phyloP scores from a whole-genome alignment of 2,113 vertebrate species.

The Acanthisitta chloris region DNA sequence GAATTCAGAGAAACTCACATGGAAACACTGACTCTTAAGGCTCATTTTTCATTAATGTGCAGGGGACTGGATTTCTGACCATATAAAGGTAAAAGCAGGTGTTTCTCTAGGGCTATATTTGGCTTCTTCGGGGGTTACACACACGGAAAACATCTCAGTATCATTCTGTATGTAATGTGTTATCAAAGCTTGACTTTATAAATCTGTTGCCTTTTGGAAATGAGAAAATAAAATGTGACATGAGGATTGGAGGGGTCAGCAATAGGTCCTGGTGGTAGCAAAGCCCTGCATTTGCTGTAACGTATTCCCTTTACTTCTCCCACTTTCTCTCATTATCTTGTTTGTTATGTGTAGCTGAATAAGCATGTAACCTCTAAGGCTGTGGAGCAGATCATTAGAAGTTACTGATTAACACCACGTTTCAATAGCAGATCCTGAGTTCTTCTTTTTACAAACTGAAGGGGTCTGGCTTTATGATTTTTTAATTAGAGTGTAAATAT shows the following conservation, averaged over 20 bases:
- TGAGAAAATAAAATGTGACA: background rate
- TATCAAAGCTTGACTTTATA: constrained; percentile 1
- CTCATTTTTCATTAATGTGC: constrained; percentile 44
- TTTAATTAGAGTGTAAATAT: constrained; percentile 93
- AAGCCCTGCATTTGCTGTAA: background rate
- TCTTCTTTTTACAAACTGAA: constrained; percentile 76
- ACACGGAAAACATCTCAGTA: background rate
- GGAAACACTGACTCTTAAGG: constrained; percentile 22
- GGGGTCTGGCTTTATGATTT: constrained; percentile 83
- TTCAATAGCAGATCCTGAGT: constrained; percentile 70
- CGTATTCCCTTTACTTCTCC: background rate
- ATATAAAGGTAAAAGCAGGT: constrained; percentile 42
- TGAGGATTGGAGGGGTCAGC: background rate
- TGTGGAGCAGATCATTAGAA: constrained; percentile 68
- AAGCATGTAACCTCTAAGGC: constrained; percentile 53
- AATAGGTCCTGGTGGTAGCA: background rate
- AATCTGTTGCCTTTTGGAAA: constrained; percentile 22
- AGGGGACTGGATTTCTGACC: background rate
- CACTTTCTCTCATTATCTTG: constrained; percentile 48
- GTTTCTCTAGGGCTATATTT: constrained; percentile 17
- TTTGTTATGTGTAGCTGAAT: constrained; percentile 64
- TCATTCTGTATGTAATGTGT: background rate
- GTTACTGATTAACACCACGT: constrained; percentile 81
- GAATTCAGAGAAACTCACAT: constrained; percentile 24
- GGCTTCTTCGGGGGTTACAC: background rate